Evolutionary conservation across 2,797 vertebrate genomes (phyloP).

Genomic region (Catharus ustulatus): DNA sequence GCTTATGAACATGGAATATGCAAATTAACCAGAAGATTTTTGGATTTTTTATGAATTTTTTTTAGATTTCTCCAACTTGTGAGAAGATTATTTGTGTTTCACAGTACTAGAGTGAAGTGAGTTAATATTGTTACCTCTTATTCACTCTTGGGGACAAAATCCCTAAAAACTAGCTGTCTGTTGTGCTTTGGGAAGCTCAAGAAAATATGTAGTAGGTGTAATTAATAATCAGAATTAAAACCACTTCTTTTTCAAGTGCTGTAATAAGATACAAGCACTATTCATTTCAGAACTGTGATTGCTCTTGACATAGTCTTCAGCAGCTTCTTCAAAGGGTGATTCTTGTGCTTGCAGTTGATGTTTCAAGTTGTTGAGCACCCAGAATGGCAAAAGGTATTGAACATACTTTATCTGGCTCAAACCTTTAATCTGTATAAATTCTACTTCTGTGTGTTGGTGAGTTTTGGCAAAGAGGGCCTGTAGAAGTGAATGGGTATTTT

Average conservation of each 20-base stretch:
- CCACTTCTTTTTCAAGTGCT: neutral
- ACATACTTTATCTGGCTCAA: neutral
- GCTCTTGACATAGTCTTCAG: neutral
- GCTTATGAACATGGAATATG: neutral
- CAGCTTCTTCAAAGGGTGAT: neutral
- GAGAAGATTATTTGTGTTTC: neutral
- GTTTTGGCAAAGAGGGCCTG: neutral
- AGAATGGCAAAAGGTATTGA: neutral
- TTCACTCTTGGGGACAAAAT: neutral
- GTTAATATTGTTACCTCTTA: neutral
- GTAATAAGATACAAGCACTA: neutral
- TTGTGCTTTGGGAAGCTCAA: neutral
- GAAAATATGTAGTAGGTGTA: neutral
- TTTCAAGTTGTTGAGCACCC: neutral
- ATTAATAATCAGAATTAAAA: neutral
- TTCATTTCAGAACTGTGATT: neutral
- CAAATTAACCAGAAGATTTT: neutral
- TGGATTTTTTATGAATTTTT: accelerated
- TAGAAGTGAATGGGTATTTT: neutral
- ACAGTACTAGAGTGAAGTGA: neutral
- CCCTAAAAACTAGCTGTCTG: neutral
- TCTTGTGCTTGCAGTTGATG: neutral
- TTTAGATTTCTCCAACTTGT: neutral
- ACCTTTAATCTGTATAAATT: neutral
- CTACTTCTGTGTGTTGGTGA: neutral